Percentiles rank a stretch among this genome's conserved stretches.
phyloP scores from a whole-genome alignment of 2,797 vertebrate species.

The Saxicola maurus region DNA sequence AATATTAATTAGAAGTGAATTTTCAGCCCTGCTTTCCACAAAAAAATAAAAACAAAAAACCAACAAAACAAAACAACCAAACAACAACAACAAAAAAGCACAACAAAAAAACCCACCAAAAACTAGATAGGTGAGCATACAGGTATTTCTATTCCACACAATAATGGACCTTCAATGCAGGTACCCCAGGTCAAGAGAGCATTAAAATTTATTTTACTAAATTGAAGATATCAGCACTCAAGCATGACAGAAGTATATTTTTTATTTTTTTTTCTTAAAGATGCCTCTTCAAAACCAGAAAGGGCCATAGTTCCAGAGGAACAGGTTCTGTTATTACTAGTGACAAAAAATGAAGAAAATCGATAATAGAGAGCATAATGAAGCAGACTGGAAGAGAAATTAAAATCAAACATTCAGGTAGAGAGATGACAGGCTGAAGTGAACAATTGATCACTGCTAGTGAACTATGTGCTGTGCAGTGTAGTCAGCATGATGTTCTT shows the following conservation, averaged over 20 bases:
- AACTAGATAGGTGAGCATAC: not conserved
- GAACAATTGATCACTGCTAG: not conserved
- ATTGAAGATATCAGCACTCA: not conserved
- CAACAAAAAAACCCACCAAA: not conserved
- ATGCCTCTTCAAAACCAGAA: not conserved
- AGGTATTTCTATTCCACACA: not conserved
- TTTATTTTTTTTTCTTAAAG: not conserved
- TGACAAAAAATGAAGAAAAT: not conserved
- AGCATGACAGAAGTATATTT: not conserved
- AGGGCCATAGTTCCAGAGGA: not conserved
- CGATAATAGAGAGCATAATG: fast-evolving
- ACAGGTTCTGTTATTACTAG: not conserved
- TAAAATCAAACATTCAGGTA: not conserved
- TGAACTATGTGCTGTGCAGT: not conserved
- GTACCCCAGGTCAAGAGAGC: not conserved
- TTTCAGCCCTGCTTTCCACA: not conserved
- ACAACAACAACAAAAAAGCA: not conserved
- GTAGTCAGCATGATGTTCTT: not conserved
- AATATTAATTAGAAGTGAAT: not conserved
- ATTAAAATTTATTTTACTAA: not conserved
- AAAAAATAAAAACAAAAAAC: not conserved
- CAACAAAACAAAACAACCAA: no score
- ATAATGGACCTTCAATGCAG: not conserved
- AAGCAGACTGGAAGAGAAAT: not conserved
- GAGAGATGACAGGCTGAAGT: not conserved